Evolutionary conservation across 2,113 vertebrate genomes (phyloP), one percentile per base, ranked within the genome.

Genomic region (Smithornis capensis): DNA sequence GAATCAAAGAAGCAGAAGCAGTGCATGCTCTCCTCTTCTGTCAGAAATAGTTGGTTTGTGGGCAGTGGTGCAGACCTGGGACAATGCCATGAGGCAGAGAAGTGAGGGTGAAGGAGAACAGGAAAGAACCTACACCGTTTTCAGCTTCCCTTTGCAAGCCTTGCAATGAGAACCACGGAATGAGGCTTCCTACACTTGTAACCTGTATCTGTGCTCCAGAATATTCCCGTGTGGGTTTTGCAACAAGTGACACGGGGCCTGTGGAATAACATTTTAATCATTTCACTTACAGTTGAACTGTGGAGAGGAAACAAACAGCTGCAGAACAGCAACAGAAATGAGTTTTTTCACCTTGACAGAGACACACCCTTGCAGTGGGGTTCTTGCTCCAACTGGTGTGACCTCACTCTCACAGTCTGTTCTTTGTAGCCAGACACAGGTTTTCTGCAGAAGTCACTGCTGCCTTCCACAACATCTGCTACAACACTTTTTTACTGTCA

Each of bases 391-490:
- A 40, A 37, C 19, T 16, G 47, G 21, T 31, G 16, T 22, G 44
- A 68, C n/a, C 12, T 49, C 56, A 16, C 12, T n/a, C 49, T 28
- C 37, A 33, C 15, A 6, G 14, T 18, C 29, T 28, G 31, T 44
- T 62, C 37, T 38, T 18, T 38, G 42, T 44, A 29, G n/a, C 55
- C 31, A 29, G 29, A 10, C 33, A 37, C 12, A 11, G 12, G 0
- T 25, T 15, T 17, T 2, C 71, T 2, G 75, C 83, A 50, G 92
- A 86, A 63, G 78, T 83, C 3, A 94, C 95, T 44, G 29, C 97
- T 62, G 97, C 89, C 57, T 98, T 97, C 69, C 92, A 94, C 78
- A 90, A 96, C 50, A 91, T 97, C 80, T 84, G 42, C 94, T 97
- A 97, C 55, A 84, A 29, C 64, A 91, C 94, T 11, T n/a, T n/a